Conservation (phyloP, 2,113 vertebrate species). For the Larimichthys crocea region DNA sequence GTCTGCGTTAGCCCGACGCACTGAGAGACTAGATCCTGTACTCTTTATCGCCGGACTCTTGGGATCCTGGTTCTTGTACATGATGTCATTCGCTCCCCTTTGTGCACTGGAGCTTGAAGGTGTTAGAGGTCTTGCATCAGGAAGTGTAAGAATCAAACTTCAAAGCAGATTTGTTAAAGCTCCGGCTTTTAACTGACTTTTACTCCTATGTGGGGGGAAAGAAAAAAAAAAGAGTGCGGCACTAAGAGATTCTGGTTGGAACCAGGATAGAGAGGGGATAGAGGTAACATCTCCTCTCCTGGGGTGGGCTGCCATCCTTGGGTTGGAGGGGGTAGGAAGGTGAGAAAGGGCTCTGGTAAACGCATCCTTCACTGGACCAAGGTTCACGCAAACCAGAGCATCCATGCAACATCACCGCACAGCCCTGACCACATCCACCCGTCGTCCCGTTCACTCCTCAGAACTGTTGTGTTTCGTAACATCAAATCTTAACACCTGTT, state of each 20-base stretch:
- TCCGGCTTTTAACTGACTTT: conserved; percentile 67
- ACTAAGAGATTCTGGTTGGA: conserved; percentile 58
- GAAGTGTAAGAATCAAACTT: conserved; percentile 62
- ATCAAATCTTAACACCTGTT: conserved; percentile 42
- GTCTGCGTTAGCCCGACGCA: conserved; percentile 66
- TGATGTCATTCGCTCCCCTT: conserved; percentile 74
- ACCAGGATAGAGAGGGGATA: conserved; percentile 62
- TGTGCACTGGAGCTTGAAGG: conserved; percentile 54
- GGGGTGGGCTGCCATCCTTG: conserved; percentile 44
- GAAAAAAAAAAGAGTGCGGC: conserved; percentile 35
- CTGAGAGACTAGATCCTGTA: conserved; percentile 57
- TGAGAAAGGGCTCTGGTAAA: conserved; percentile 56
- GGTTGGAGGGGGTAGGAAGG: neutral
- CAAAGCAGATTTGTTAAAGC: conserved; percentile 70
- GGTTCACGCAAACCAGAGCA: conserved; percentile 56
- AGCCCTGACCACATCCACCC: conserved; percentile 33
- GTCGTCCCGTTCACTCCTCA: conserved; percentile 32
- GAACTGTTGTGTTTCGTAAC: conserved; percentile 59
- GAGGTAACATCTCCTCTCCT: conserved; percentile 38
- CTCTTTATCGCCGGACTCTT: conserved; percentile 61
- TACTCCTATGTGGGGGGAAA: conserved; percentile 33
- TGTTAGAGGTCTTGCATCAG: conserved; percentile 59
- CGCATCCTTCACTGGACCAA: conserved; percentile 46
- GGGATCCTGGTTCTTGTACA: conserved; percentile 70
- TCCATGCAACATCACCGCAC: conserved; percentile 40